These are phyloP conservation scores for Caenorhabditis sp. DNA, from an alignment of 2,888 invertebrate genomes.

Conservation along the genomic window DNA sequence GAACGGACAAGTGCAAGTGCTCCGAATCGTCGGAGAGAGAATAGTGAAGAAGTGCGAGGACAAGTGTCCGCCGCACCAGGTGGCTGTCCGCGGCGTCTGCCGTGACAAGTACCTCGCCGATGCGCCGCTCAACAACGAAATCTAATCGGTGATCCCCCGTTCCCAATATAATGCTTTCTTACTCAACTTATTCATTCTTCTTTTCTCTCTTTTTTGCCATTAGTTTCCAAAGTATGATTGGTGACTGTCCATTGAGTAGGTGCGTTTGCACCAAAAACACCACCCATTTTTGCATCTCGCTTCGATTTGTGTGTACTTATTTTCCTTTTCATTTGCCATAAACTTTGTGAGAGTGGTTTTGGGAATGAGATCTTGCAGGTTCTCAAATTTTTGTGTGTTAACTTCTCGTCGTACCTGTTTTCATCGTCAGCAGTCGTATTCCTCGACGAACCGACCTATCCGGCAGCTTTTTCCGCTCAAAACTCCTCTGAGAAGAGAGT, in stretches of 20 bases:
- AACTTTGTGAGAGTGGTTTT: no score
- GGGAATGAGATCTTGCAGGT: no score
- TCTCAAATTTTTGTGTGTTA: no score
- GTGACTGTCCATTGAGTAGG: conserved; percentile 57
- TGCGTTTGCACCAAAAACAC: conserved; percentile 45
- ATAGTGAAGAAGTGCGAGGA: conserved; percentile 77
- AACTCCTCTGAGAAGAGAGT: no score
- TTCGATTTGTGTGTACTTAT: conserved; percentile 2
- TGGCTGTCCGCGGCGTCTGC: conserved; percentile 76
- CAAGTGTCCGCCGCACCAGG: conserved; percentile 75
- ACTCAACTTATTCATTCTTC: conserved; percentile 9
- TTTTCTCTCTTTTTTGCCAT: conserved; percentile 24
- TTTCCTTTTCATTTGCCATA: background rate
- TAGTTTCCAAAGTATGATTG: conserved; percentile 58
- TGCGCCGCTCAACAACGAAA: conserved; percentile 58
- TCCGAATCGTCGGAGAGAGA: conserved; percentile 73
- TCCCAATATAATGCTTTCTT: conserved; percentile 3
- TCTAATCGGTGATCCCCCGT: conserved; percentile 26
- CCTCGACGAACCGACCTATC: no score
- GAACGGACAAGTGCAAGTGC: conserved; percentile 74
- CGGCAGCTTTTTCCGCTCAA: no score
- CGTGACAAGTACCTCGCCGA: conserved; percentile 70
- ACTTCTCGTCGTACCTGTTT: no score
- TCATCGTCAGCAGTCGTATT: no score
- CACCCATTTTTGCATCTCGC: conserved; percentile 13